These are phyloP conservation scores for Ovibos moschatus DNA, from an alignment of 2,113 vertebrate genomes.

Conservation along the genomic window DNA sequence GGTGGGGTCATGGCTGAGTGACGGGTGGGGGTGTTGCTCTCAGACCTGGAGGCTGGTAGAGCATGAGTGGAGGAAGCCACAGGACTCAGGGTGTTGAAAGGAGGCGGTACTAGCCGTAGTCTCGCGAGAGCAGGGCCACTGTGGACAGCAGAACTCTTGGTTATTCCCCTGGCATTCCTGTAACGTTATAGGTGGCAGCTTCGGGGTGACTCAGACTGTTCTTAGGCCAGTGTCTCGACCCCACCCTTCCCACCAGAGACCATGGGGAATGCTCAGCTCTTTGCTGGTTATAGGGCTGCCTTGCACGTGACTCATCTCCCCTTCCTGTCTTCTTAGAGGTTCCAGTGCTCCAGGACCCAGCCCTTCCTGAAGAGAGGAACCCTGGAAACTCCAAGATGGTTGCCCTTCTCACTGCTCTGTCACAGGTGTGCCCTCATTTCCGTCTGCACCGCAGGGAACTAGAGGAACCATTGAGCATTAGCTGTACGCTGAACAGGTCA, in stretches of 20 bases:
- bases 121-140: not conserved
- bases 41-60: not conserved
- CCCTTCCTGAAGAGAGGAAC: slow-evolving; percentile 3
- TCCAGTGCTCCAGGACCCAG: slow-evolving; percentile 11
- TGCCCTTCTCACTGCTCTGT: slow-evolving; percentile 66
- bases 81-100: not conserved
- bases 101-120: not conserved
- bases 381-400: slow-evolving; percentile 59
- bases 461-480: not conserved
- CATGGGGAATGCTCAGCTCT: not conserved
- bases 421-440: slow-evolving; percentile 53
- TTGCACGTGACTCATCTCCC: not conserved
- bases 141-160: not conserved
- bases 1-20: not conserved
- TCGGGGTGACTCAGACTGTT: not conserved
- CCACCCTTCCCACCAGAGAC: not conserved
- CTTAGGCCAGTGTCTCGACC: not conserved
- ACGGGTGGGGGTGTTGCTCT: not conserved
- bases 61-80: not conserved
- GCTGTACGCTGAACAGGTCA: not conserved
- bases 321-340: slow-evolving; percentile 21
- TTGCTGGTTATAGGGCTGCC: not conserved
- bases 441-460: not conserved
- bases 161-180: not conserved
- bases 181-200: not conserved